Base-by-base conservation (phyloP, 2,888 invertebrate genomes). In the Parelbella ahira region DNA sequence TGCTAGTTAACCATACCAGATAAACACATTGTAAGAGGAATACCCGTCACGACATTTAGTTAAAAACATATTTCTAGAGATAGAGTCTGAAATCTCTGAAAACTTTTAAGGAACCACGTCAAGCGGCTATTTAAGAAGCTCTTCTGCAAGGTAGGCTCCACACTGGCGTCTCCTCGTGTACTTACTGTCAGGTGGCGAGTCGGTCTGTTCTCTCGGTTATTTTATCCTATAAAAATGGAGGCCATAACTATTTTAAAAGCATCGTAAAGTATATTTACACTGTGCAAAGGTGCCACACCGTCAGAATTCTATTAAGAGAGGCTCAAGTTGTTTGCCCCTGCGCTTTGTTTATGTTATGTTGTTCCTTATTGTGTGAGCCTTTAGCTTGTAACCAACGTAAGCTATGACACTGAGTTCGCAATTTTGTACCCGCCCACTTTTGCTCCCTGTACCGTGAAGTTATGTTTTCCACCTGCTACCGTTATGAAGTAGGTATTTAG, bases 221-320 rank as follows among this genome's bases (percentile, higher is more conserved):
- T n/a, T n/a, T n/a, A n/a, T n/a, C n/a, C n/a, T n/a, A n/a, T n/a
- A n/a, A n/a, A n/a, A n/a, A n/a, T n/a, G n/a, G n/a, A n/a, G n/a
- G n/a, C n/a, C 21, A 19, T 11, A 24, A 9, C 24, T 23, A 12
- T 18, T 15, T 47, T 41, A 43, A 47, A 55, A 58, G 54, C 56
- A 51, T 48, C 46, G 51, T 64, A 64, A 72, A 71, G 68, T 71
- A 71, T 72, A 67, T 72, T 68, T 63, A 59, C 69, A 52, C 56
- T 60, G 60, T 47, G 54, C 53, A 58, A 68, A 71, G 71, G 68
- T 69, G 66, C 54, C 58, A 60, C 54, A 54, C 59, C 60, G 70
- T 72, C 72, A 68, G 67, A 73, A 78, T 76, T 74, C 74, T 77
- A 75, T 78, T 77, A 75, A 71, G 71, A 68, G 65, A 63, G 70